phyloP scores from a whole-genome alignment of 2,797 vertebrate species.

The Etheostoma perlongum region DNA sequence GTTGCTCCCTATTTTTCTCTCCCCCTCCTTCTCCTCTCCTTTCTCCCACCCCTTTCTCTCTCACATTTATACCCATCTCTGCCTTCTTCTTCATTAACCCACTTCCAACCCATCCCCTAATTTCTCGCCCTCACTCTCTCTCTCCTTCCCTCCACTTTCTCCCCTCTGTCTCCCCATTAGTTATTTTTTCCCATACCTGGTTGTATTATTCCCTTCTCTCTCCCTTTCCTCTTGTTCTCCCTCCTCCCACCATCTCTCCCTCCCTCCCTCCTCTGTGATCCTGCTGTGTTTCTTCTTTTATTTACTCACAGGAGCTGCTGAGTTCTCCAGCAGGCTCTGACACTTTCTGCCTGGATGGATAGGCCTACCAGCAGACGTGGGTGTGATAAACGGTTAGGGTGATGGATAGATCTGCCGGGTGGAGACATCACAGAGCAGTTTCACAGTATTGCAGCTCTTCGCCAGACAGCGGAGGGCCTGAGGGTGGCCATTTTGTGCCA shows the following conservation, averaged over 20 bases:
- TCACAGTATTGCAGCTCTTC: conserved; percentile 80
- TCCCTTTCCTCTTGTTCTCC: conserved; percentile 19
- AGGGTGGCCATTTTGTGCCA: conserved; percentile 98
- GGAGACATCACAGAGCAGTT: conserved; percentile 91
- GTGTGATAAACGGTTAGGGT: conserved; percentile 98
- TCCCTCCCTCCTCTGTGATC: conserved; percentile 71
- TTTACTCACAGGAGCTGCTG: conserved; percentile 91
- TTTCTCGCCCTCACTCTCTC: background rate
- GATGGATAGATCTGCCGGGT: conserved; percentile 97
- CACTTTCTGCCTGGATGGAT: conserved; percentile 99
- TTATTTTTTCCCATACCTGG: conserved; percentile 6
- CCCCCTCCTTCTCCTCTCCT: too few species aligned
- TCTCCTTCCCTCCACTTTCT: conserved; percentile 3
- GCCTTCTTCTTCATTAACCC: background rate
- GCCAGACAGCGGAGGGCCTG: conserved; percentile 92
- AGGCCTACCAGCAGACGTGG: conserved; percentile 92
- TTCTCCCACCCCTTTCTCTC: background rate
- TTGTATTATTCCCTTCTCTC: conserved; percentile 7
- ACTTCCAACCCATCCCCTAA: background rate
- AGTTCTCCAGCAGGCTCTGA: conserved; percentile 84
- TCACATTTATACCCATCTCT: background rate
- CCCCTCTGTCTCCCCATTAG: conserved; percentile 1
- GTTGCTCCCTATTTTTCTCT: too few species aligned
- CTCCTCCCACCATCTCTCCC: conserved; percentile 21
- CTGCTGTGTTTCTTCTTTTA: conserved; percentile 90